Conservation (phyloP, 1,140 invertebrate species). For the Schlechtendalia chinensis region DNA sequence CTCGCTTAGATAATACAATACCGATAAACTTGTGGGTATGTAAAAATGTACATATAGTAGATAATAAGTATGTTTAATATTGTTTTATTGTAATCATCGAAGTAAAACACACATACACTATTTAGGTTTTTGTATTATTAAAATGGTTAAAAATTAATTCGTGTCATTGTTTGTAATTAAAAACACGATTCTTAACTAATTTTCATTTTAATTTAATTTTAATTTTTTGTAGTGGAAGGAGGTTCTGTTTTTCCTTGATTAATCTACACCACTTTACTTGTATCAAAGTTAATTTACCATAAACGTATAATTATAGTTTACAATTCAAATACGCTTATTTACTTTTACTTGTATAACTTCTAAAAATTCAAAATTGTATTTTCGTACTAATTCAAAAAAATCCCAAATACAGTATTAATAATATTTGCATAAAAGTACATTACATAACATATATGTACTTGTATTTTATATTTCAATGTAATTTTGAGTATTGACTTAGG, state of each 20-base stretch:
- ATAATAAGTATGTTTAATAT: neutral
- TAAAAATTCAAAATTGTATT: neutral
- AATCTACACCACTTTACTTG: neutral
- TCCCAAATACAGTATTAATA: too few relatives aligned
- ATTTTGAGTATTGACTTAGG: too few relatives aligned
- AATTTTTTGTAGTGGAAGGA: too few relatives aligned
- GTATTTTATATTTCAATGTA: too few relatives aligned
- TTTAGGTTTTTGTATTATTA: neutral
- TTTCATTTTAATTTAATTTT: too few relatives aligned
- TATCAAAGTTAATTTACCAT: neutral
- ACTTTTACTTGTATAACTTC: neutral
- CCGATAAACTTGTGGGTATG: neutral
- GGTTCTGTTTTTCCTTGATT: too few relatives aligned
- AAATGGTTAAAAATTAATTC: neutral
- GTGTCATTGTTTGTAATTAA: neutral
- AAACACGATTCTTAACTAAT: too few relatives aligned
- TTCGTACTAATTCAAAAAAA: too few relatives aligned
- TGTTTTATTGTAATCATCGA: neutral
- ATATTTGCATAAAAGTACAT: too few relatives aligned
- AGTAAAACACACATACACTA: neutral
- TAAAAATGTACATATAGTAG: neutral
- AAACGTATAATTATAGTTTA: neutral
- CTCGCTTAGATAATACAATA: neutral
- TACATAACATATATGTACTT: too few relatives aligned
- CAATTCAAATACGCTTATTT: neutral